A percentile compares a stretch with the other conserved stretches of the same genome.
Evolutionary conservation across 2,113 vertebrate genomes (phyloP).

Genomic region (Bubo blakistoni): DNA sequence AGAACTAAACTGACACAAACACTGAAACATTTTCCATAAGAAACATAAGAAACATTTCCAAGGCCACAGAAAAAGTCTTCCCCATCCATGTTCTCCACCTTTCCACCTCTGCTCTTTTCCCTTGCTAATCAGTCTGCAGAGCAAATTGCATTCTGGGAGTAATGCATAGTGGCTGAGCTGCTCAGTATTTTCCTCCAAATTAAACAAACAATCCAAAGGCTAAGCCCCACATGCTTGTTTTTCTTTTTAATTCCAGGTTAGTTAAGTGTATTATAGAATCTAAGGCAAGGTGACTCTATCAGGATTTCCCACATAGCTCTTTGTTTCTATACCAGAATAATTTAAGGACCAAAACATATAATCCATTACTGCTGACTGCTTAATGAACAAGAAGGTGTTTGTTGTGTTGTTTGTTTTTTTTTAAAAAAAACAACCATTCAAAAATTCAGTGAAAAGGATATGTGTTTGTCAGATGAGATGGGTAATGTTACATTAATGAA

Average conservation of each 20-base stretch:
- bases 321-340: background rate
- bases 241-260: conserved; percentile 24
- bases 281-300: background rate
- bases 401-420: background rate
- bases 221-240: background rate
- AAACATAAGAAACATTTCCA: no score
- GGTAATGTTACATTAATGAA: background rate
- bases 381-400: background rate
- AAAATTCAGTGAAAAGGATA: background rate
- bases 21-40: background rate
- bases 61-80: background rate
- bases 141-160: background rate
- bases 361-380: background rate
- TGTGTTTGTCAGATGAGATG: background rate
- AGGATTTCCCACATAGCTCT: background rate
- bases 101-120: background rate
- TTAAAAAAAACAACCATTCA: background rate
- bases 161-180: background rate
- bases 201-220: background rate
- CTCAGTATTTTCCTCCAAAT: conserved; percentile 24
- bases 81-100: background rate
- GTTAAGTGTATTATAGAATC: background rate
- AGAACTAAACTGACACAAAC: conserved; percentile 8
- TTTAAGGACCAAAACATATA: conserved; percentile 16
- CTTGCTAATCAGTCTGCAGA: background rate